Conservation (phyloP, 2,888 invertebrate species). For the Petrophora chlorosata region DNA sequence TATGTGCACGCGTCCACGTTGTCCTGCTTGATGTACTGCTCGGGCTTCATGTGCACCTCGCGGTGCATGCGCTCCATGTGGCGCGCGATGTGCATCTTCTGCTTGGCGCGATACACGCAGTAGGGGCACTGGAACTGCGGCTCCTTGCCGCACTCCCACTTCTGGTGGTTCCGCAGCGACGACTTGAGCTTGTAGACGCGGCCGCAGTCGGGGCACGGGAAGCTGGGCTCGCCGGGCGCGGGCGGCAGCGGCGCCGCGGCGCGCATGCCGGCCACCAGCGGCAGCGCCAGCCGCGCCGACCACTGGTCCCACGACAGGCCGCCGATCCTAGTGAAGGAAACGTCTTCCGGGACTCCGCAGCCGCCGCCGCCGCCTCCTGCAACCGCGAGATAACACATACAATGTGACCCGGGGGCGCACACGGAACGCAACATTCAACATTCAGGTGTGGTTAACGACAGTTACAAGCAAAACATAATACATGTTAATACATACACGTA, state of each 20-base stretch:
- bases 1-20: conserved; percentile 81
- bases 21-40: conserved; percentile 77
- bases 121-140: conserved; percentile 92
- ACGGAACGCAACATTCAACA: conserved; percentile 58
- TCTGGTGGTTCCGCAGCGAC: conserved; percentile 91
- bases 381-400: conserved; percentile 51
- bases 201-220: conserved; percentile 92
- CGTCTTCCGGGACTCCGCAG: conserved; percentile 79
- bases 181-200: conserved; percentile 94
- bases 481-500: conserved; percentile 52
- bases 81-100: conserved; percentile 92
- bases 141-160: conserved; percentile 94
- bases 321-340: conserved; percentile 88
- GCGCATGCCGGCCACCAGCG: conserved; percentile 81
- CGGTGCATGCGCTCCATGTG: conserved; percentile 93
- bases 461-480: conserved; percentile 69
- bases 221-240: conserved; percentile 81
- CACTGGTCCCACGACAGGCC: conserved; percentile 89
- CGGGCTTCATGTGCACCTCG: conserved; percentile 83
- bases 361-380: conserved; percentile 60
- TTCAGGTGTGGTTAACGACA: conserved; percentile 72
- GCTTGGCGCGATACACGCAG: conserved; percentile 92
- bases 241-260: conserved; percentile 43
- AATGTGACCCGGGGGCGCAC: conserved; percentile 42
- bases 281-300: conserved; percentile 90